Conservation (phyloP, 2,797 vertebrate genomes). For the Coilia nasus region DNA sequence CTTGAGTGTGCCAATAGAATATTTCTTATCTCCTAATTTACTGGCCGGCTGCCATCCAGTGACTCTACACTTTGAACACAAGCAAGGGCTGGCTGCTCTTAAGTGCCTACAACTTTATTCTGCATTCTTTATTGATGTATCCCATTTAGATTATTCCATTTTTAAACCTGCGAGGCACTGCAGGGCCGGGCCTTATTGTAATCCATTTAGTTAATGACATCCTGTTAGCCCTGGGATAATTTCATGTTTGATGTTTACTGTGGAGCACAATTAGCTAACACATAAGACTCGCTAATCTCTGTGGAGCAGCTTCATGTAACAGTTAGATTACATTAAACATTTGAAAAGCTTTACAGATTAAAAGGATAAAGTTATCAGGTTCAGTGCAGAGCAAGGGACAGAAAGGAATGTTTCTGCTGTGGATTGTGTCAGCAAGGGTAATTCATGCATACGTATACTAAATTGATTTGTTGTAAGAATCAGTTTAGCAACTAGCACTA, state of each 20-base stretch:
- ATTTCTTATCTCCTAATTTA: constrained; percentile 77
- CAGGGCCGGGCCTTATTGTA: constrained; percentile 73
- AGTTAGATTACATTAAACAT: constrained; percentile 33
- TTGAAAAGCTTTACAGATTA: constrained; percentile 46
- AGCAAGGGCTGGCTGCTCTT: constrained; percentile 73
- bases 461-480: not conserved
- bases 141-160: constrained; percentile 84
- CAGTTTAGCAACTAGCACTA: not conserved
- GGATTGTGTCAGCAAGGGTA: not conserved
- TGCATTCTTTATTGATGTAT: constrained; percentile 78
- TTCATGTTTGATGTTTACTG: constrained; percentile 80
- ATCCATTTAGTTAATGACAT: constrained; percentile 87
- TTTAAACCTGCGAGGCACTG: constrained; percentile 71
- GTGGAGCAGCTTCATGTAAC: constrained; percentile 9
- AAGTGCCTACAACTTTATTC: constrained; percentile 85
- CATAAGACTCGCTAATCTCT: constrained; percentile 26
- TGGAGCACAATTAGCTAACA: constrained; percentile 77
- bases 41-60: constrained; percentile 72
- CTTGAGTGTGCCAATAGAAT: constrained; percentile 69
- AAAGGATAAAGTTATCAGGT: constrained; percentile 30
- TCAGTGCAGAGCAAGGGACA: not conserved
- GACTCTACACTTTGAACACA: constrained; percentile 70
- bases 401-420: not conserved
- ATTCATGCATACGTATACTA: not conserved
- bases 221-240: constrained; percentile 67